Evolutionary conservation across 2,797 vertebrate species (phyloP), one percentile per base, ranked within the genome.

Genomic region (Eutrigla gurnardus): DNA sequence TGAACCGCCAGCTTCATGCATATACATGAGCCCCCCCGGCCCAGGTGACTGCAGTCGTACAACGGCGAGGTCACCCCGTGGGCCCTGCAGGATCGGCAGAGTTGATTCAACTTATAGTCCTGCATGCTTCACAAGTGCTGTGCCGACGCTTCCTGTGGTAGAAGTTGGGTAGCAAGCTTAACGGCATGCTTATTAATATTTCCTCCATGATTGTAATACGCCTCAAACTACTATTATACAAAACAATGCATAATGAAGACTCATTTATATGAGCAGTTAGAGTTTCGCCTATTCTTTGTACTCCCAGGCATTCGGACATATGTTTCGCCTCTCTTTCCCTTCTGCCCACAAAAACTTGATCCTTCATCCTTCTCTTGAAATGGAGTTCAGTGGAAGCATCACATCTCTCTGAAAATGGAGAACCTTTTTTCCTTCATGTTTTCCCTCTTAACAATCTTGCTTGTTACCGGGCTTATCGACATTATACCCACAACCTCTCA

Each of bases 11-110:
- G 75, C 78, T 45, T 90, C 73, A 84, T 93, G 80, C 91, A 94
- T 94, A 91, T 86, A 70, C 88, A 93, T 92, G 84, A 92, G 74
- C 74, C 78, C 53, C 78, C 53, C 66, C 64, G 61, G 77, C 88
- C 82, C 87, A 75, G 85, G 88, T 88, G 89, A 88, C 85, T 74
- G 65, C 75, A 77, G 82, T 79, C 39, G 13, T 84, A 86, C 87
- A 81, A 81, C 81, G 73, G 76, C 52, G 75, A 84, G 91, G 88
- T 92, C 64, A 15, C 33, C 52, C 72, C 63, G 62, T 18, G 52
- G 73, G 61, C 80, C 81, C 84, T 36, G 81, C 52, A 61, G 80
- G 67, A 83, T 64, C 72, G 75, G 71, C 77, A 78, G 46, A 74
- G 72, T 69, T 82, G 75, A 84, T 82, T 65, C 76, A 78, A 83